phyloP scores from a whole-genome alignment of 2,888 invertebrate genomes.

The Xanthia icteritia region DNA sequence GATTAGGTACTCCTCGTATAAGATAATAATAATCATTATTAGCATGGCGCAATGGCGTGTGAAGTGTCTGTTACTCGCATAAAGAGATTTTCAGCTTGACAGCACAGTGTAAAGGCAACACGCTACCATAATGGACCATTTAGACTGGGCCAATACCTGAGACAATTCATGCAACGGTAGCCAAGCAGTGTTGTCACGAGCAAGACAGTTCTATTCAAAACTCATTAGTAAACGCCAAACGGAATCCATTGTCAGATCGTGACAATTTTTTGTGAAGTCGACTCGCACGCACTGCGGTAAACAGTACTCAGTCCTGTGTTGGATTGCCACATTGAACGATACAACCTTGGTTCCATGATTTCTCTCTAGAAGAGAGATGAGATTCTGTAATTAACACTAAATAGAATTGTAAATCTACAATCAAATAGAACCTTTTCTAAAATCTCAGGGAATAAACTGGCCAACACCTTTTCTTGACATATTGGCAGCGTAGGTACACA shows the following conservation, averaged over 20 bases:
- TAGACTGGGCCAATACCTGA: no score
- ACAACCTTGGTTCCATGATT: background rate
- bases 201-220: background rate
- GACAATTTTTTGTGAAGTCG: background rate
- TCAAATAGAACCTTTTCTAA: background rate
- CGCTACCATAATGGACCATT: background rate
- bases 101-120: background rate
- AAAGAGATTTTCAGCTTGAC: constrained; percentile 1
- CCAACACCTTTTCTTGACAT: no score
- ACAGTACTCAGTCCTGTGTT: background rate
- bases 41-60: background rate
- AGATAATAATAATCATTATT: background rate
- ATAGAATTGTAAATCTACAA: background rate
- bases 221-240: constrained; percentile 14
- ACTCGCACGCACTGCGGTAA: background rate
- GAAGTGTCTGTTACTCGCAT: background rate
- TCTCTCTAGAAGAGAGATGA: background rate
- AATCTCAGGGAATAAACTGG: background rate
- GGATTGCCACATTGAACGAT: background rate
- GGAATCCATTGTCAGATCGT: background rate
- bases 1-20: background rate
- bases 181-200: constrained; percentile 5
- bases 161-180: background rate
- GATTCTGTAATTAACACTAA: background rate
- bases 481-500: no score